phyloP scores from a whole-genome alignment of 2,888 invertebrate species.

The Oscheius sp. region DNA sequence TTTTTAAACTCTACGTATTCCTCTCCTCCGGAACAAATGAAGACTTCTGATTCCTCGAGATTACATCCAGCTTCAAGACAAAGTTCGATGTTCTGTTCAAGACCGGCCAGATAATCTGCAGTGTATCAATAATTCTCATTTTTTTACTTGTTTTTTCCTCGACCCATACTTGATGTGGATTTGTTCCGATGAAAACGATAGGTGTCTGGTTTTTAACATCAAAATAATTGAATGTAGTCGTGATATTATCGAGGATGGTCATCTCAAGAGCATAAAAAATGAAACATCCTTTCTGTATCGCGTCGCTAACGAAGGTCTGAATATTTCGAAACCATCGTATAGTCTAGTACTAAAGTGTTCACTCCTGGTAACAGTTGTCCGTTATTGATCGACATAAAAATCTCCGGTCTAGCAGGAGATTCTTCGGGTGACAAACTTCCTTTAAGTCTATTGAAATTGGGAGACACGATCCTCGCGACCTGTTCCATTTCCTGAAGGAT shows the following conservation, averaged over 20 bases:
- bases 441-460: constrained; percentile 20
- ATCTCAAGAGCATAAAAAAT: constrained; percentile 13
- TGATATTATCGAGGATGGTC: background rate
- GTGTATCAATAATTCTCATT: background rate
- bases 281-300: constrained; percentile 7
- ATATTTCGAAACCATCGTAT: background rate
- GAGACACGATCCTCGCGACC: constrained; percentile 13
- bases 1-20: constrained; percentile 21
- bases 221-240: background rate
- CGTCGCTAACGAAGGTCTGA: background rate
- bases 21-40: constrained; percentile 7
- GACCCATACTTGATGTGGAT: constrained; percentile 25
- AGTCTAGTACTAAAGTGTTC: background rate
- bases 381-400: background rate
- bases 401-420: background rate
- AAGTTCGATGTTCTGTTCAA: constrained; percentile 39
- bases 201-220: background rate
- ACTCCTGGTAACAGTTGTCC: background rate
- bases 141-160: constrained; percentile 10
- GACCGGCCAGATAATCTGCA: constrained; percentile 43
- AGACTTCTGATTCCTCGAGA: constrained; percentile 23
- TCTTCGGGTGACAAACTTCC: constrained; percentile 12
- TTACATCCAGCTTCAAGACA: constrained; percentile 41
- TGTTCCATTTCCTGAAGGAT: constrained; percentile 3
- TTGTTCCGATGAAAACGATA: constrained; percentile 5